Conservation (phyloP, 2,797 vertebrate genomes). For the Varecia variegata region DNA sequence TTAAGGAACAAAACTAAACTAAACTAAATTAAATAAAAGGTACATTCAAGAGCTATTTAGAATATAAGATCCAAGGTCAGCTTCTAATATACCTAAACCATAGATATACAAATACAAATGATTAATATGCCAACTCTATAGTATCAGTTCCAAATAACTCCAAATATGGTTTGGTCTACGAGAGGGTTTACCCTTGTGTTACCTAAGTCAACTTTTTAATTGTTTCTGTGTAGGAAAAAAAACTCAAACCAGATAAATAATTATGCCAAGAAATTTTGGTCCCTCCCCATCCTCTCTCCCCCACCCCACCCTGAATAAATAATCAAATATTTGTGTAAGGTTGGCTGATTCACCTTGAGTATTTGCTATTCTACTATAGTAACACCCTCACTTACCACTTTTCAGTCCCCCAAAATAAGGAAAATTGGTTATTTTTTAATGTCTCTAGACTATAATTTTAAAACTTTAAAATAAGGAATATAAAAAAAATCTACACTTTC, state of each 20-base stretch:
- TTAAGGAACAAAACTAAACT: not conserved
- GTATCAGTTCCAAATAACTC: slow-evolving; percentile 23
- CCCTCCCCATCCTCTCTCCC: not conserved
- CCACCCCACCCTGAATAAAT: not conserved
- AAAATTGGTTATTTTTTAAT: slow-evolving; percentile 3
- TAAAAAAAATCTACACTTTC: not conserved
- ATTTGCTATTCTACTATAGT: not conserved
- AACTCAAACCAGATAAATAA: not conserved
- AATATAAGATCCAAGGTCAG: not conserved
- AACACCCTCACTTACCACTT: not conserved
- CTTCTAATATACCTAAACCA: not conserved
- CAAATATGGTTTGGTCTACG: not conserved
- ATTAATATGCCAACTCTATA: not conserved
- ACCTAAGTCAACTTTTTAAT: not conserved
- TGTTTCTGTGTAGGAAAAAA: not conserved
- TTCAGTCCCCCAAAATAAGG: not conserved
- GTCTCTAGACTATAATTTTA: slow-evolving; percentile 18
- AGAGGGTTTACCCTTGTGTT: not conserved
- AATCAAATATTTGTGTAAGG: not conserved
- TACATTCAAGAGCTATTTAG: not conserved
- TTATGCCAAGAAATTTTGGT: not conserved
- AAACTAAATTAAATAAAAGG: not conserved
- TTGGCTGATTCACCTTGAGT: not conserved
- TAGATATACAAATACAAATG: not conserved
- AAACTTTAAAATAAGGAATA: not conserved